Conservation (phyloP, 2,113 vertebrate species). For the Cebidichthys violaceus region DNA sequence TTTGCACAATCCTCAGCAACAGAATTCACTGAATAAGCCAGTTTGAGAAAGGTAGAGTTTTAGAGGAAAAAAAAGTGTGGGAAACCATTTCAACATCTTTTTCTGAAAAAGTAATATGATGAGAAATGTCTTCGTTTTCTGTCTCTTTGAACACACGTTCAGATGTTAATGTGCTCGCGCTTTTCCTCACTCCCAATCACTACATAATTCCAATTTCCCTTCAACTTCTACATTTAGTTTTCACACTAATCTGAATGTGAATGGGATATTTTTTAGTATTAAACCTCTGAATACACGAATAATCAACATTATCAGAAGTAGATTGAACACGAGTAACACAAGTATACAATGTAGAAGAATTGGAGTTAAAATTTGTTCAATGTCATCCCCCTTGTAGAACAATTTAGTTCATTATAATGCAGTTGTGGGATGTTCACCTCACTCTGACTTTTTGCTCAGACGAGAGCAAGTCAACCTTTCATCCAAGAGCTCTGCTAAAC, state of each 20-base stretch:
- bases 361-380: conserved; percentile 53
- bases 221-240: neutral
- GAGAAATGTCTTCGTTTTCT: conserved; percentile 14
- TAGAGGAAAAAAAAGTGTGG: neutral
- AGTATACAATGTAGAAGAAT: conserved; percentile 23
- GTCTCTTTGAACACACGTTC: neutral
- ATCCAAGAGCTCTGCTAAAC: conserved; percentile 69
- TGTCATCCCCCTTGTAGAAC: conserved; percentile 65
- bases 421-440: conserved; percentile 57
- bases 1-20: conserved; percentile 42
- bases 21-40: conserved; percentile 43
- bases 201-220: neutral
- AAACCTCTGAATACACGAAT: neutral
- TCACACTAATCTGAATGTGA: conserved; percentile 13
- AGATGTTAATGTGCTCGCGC: neutral
- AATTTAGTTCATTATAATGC: conserved; percentile 65
- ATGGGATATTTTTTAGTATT: neutral
- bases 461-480: conserved; percentile 49
- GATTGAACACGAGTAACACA: conserved; percentile 53
- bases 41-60: neutral
- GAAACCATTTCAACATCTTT: conserved; percentile 15
- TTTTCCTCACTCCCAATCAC: neutral
- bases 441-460: conserved; percentile 62
- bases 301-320: conserved; percentile 25
- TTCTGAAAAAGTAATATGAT: neutral